These are phyloP conservation scores for Oncopodura yosiiana DNA, from an alignment of 1,140 invertebrate species.

Conservation along the genomic window DNA sequence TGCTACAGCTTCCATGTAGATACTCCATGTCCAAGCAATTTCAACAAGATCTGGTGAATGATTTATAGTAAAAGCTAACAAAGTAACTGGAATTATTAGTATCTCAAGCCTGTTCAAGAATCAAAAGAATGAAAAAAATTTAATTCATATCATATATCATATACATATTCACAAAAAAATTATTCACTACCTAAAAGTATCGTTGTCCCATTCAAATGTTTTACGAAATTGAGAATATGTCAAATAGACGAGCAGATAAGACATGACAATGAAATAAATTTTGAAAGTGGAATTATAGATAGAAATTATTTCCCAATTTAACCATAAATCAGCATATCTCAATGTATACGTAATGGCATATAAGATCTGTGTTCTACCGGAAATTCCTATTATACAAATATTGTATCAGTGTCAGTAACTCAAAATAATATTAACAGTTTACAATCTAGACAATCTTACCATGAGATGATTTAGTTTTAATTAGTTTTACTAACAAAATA, in stretches of 20 bases:
- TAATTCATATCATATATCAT: too few species aligned
- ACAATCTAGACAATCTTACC: slow-evolving; percentile 51
- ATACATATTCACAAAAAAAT: not conserved
- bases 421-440: not conserved
- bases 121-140: not conserved
- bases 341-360: slow-evolving; percentile 90
- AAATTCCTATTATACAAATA: slow-evolving; percentile 70
- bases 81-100: slow-evolving; percentile 70
- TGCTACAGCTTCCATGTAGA: slow-evolving; percentile 96
- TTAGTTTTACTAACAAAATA: slow-evolving; percentile 90
- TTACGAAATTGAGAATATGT: slow-evolving; percentile 96
- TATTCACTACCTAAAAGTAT: slow-evolving; percentile 65
- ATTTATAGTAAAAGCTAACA: slow-evolving; percentile 83
- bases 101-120: slow-evolving; percentile 67
- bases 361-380: slow-evolving; percentile 91
- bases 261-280: slow-evolving; percentile 80
- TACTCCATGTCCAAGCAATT: slow-evolving; percentile 98
- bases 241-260: slow-evolving; percentile 81
- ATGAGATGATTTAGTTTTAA: slow-evolving; percentile 95
- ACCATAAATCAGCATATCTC: slow-evolving; percentile 90
- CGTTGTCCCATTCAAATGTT: slow-evolving; percentile 93
- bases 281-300: slow-evolving; percentile 97
- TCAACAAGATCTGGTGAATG: slow-evolving; percentile 52
- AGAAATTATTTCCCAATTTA: slow-evolving; percentile 82
- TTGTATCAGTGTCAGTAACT: not conserved